These are phyloP conservation scores for Meriones unguiculatus DNA, from an alignment of 2,113 vertebrate species.

Conservation along the genomic window DNA sequence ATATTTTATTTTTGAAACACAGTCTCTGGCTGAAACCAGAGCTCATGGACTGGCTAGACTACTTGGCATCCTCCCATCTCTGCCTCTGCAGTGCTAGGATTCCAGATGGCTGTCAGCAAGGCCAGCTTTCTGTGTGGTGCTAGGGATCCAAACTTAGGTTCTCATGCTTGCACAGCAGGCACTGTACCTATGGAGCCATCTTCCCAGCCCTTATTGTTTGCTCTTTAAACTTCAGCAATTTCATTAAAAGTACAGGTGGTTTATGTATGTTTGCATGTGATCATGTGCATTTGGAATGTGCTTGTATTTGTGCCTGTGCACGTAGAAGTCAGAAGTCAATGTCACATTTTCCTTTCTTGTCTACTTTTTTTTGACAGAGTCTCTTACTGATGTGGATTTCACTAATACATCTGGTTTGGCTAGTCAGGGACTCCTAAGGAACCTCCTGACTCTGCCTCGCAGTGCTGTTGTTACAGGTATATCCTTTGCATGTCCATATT, in stretches of 20 bases:
- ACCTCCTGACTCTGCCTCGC: background rate
- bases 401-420: background rate
- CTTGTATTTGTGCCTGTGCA: background rate
- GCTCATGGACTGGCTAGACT: background rate
- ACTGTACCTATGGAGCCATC: background rate
- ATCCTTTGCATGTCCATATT: background rate
- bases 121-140: background rate
- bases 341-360: background rate
- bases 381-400: background rate
- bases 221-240: background rate
- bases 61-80: background rate
- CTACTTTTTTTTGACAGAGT: background rate
- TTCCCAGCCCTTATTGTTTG: background rate
- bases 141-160: background rate
- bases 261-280: background rate
- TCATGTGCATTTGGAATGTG: background rate
- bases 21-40: background rate
- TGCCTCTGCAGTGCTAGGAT: background rate
- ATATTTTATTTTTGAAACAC: background rate
- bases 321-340: background rate
- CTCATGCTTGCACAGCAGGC: background rate
- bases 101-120: background rate
- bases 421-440: background rate
- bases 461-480: background rate
- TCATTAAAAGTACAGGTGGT: background rate